Evolutionary conservation across 1,140 invertebrate species (phyloP), one percentile per base, ranked within the genome.

Genomic region (Bombus pascuorum): DNA sequence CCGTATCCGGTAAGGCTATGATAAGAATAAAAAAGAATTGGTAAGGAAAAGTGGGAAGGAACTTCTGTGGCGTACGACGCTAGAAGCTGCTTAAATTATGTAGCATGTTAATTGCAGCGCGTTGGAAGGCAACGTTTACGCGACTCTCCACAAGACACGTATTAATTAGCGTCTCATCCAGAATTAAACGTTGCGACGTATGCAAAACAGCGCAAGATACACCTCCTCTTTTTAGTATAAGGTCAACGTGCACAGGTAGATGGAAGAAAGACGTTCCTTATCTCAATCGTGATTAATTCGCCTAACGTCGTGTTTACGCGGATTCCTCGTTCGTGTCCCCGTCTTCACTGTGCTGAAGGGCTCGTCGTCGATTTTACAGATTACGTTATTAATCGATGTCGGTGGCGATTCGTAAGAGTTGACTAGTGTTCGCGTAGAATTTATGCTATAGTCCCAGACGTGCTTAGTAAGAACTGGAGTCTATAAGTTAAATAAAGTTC

Each of bases 111-210:
- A 73, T 62, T 73, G 70, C 70, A 53, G 1, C 62, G 32, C 62
- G 77, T 44, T 75, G 6, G 12, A 80, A 68, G n/a, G n/a, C 62
- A 42, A 73, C 37, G 53, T 81, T 39, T n/a, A 37, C 47, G 68
- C n/a, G 70, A 25, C 70, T 57, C 42, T 66, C 37, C 25, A n/a
- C 68, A 28, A 81, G 70, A 81, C 66, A 72, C 53, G 80, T 57
- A 81, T 81, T 81, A 81, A 81, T 81, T 81, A 81, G 80, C 53
- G 53, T 62, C 37, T 32, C 42, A 32, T 37, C 34, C 65, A 39
- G 65, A 80, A 80, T 80, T 80, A 81, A 70, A 53, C 25, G 65
- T 13, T 53, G 34, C 13, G 37, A 37, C 44, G 34, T 53, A n/a
- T 44, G 78, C 65, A 47, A 42, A 66, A 2, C 39, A 25, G 44